These are phyloP conservation scores for Zenarchopterus dispar DNA, from an alignment of 2,797 vertebrate genomes.

Conservation along the genomic window DNA sequence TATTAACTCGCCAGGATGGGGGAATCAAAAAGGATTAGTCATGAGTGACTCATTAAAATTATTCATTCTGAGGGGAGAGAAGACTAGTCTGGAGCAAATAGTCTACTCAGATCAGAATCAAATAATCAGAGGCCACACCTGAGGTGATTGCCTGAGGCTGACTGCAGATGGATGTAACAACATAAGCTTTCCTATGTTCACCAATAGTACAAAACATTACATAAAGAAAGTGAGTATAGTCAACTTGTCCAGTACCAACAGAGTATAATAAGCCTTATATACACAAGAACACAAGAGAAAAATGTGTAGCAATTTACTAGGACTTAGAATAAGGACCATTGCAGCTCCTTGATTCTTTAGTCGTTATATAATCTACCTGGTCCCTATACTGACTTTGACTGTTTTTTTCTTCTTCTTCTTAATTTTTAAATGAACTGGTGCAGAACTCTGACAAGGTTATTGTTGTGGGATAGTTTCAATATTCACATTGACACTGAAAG, in stretches of 20 bases:
- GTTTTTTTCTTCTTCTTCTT: too few species aligned
- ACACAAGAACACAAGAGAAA: too few species aligned
- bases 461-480: too few species aligned
- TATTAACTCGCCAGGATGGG: constrained; percentile 26
- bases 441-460: too few species aligned
- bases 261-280: not conserved
- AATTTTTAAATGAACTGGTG: too few species aligned
- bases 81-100: constrained; percentile 45
- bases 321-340: too few species aligned
- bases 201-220: not conserved
- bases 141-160: constrained; percentile 2
- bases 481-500: too few species aligned
- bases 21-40: constrained; percentile 57
- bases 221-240: not conserved
- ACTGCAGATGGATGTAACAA: not conserved
- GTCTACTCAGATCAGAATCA: constrained; percentile 53
- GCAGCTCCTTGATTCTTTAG: too few species aligned
- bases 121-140: constrained; percentile 30
- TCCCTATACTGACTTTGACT: too few species aligned
- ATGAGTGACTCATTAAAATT: constrained; percentile 67
- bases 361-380: too few species aligned
- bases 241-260: not conserved
- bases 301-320: too few species aligned
- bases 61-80: constrained; percentile 52
- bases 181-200: not conserved